Base-by-base conservation (phyloP, 2,888 invertebrate genomes). In the Trypoxylon attenuatum region DNA sequence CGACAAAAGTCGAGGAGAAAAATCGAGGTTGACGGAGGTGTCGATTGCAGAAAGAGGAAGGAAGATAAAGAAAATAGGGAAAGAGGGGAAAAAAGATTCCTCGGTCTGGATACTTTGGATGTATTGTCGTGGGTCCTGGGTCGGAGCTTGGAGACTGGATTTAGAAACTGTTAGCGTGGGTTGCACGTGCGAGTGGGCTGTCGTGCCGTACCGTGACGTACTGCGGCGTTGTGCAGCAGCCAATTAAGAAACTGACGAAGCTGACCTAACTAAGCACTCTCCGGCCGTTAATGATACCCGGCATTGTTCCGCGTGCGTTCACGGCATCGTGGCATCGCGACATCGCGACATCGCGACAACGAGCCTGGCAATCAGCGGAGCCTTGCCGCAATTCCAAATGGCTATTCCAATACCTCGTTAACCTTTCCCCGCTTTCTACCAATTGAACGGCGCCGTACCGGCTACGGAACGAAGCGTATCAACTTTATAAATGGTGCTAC, bases 181-280 rank as follows among this genome's bases (percentile, higher is more conserved):
- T 29, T 16, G 10, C 25, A 16, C 19, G 16, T 41, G 5, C 13
- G 5, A 33, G 13, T 13, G 13, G 2, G 10, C 10, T 8, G 29
- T 3, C 10, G 33, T 13, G 33, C 33, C n/a, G n/a, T 33, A 13
- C n/a, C 33, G n/a, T 43, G 43, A 55, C 56, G 57, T 61, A 52
- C 16, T 52, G 59, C 68, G 49, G 69, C 22, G 60, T 54, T 54
- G 56, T 21, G 38, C 50, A 52, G 57, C 54, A 55, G 60, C 65
- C 69, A 69, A 69, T 69, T 65, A 65, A 69, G 65, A 68, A 62
- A 59, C 55, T 60, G 74, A 71, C 71, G 70, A 70, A 73, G 67
- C 63, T 45, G 54, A 56, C 66, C 56, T 61, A 68, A 68, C 67
- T 66, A 65, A 68, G 67, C 43, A 52, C 65, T 47, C 73, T 69